These are phyloP conservation scores for Harlomillsia oculata DNA, from an alignment of 1,140 invertebrate genomes.

Conservation along the genomic window DNA sequence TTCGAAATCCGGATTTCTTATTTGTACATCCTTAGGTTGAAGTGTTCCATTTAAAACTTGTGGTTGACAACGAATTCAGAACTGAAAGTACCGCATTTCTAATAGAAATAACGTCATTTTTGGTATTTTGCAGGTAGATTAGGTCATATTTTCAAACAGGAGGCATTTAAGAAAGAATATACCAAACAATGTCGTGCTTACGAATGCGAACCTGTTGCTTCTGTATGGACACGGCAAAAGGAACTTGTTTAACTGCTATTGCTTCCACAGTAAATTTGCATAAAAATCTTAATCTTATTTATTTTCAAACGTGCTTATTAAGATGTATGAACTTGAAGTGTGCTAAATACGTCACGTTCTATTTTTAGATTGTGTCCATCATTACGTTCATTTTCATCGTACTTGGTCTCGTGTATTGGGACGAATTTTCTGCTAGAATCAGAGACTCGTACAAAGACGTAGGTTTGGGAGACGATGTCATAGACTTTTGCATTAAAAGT, in stretches of 20 bases:
- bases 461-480: slow-evolving; percentile 11
- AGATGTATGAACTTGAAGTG: background rate
- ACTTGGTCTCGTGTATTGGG: slow-evolving; percentile 32
- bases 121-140: no score
- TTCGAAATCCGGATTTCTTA: no score
- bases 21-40: no score
- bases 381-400: slow-evolving; percentile 27
- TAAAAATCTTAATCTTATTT: background rate
- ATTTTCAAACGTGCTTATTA: background rate
- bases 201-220: slow-evolving; percentile 31
- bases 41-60: no score
- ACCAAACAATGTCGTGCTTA: slow-evolving; percentile 18
- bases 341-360: background rate
- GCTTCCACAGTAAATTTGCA: slow-evolving; percentile 23
- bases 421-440: slow-evolving; percentile 20
- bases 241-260: slow-evolving; percentile 21
- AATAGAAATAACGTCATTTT: no score
- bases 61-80: no score
- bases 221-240: slow-evolving; percentile 31
- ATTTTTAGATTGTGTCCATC: slow-evolving; percentile 17
- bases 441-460: slow-evolving; percentile 16
- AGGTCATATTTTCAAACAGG: no score
- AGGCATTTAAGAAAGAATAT: background rate
- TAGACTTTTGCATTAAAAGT: slow-evolving; percentile 26
- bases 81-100: no score